Conservation (phyloP, 2,797 vertebrate species). For the Sylvilagus floridanus region DNA sequence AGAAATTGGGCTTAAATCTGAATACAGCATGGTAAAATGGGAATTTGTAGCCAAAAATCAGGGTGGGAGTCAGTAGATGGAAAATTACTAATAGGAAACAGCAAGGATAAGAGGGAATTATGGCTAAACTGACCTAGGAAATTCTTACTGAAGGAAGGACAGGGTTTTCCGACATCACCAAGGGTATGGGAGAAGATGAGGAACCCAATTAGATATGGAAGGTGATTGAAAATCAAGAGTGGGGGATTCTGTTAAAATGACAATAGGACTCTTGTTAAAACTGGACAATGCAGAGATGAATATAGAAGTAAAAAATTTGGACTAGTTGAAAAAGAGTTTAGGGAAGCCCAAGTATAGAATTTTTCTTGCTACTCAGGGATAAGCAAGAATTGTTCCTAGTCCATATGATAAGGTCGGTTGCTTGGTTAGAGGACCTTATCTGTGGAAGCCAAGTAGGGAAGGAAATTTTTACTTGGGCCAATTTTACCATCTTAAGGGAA, state of each 20-base stretch:
- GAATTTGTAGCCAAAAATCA: neutral
- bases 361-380: neutral
- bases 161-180: neutral
- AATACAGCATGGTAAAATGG: neutral
- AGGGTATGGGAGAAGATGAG: neutral
- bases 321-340: neutral
- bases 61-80: neutral
- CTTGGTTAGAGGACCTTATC: slow-evolving; percentile 1
- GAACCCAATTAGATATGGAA: neutral
- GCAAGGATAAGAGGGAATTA: neutral
- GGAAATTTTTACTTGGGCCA: neutral
- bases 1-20: neutral
- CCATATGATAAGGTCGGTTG: neutral
- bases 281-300: neutral
- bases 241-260: neutral
- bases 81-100: neutral
- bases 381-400: neutral
- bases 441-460: slow-evolving; percentile 2
- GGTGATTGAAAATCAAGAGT: neutral
- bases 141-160: neutral
- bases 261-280: neutral
- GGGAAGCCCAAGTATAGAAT: neutral
- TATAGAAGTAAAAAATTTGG: neutral
- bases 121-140: neutral
- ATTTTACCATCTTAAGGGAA: slow-evolving; percentile 27